Evolutionary conservation across 2,888 invertebrate species (phyloP), one percentile per base, ranked within the genome.

Genomic region (Orgyia antiqua): DNA sequence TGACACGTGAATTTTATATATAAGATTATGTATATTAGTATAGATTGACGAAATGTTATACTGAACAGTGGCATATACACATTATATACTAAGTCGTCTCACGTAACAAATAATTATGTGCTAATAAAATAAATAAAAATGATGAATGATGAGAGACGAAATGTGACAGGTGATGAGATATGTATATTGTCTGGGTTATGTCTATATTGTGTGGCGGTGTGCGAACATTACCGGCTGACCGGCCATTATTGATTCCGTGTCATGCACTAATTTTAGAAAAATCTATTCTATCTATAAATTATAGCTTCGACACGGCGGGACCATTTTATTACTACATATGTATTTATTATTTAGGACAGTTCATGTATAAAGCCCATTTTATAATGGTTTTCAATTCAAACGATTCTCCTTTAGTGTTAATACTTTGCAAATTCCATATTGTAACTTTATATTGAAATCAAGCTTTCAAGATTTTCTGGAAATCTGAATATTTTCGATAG

Each of bases 251-350:
- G 73, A 72, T 74, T 68, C 58, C 57, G 51, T 68, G 68, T 65
- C 70, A 60, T 58, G 59, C 58, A 70, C 71, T 74, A 70, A 72
- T 69, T 72, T 71, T 72, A 74, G 71, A 71, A 68, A 63, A 70
- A 65, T 58, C 62, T 55, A 52, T 58, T 45, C 36, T n/a, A n/a
- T n/a, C n/a, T 51, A 53, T 59, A 59, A 60, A 58, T 62, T 55
- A 60, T 51, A 40, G 50, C 44, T 33, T 54, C 45, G 48, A 45
- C 50, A 47, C 40, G 47, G 40, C 47, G 51, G 31, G 50, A 51
- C 42, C 51, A 39, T 39, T 41, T 41, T 33, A 43, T 42, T 35
- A 30, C 31, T 39, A 41, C 34, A 36, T 28, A 27, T 36, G 43
- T 47, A 20, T 45, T 43, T 37, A 39, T 48, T 46, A 47, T 55